phyloP scores from a whole-genome alignment of 2,113 vertebrate genomes.

The Calypte anna region DNA sequence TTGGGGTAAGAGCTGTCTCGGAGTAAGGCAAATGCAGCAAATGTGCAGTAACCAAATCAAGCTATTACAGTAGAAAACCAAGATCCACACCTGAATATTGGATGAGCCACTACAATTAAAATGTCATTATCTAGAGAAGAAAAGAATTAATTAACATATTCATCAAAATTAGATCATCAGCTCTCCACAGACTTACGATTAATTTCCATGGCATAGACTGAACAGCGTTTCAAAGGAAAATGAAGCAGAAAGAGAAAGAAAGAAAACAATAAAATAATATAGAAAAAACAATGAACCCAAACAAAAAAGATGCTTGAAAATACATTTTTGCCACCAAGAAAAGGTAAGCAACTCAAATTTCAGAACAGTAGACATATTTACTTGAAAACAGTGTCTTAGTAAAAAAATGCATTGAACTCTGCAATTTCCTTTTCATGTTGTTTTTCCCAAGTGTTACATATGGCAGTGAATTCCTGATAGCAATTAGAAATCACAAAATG shows the following conservation, averaged over 20 bases:
- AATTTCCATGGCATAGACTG: slow-evolving; percentile 99
- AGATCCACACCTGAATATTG: neutral
- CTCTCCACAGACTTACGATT: slow-evolving; percentile 89
- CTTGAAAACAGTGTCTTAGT: neutral
- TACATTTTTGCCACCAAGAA: slow-evolving; percentile 21
- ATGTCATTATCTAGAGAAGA: neutral
- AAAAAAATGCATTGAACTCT: neutral
- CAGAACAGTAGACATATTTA: neutral
- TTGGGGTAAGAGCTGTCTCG: neutral
- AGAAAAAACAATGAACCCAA: neutral
- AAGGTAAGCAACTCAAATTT: slow-evolving; percentile 30
- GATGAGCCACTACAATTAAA: neutral
- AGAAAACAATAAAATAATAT: slow-evolving; percentile 65
- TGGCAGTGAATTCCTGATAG: neutral
- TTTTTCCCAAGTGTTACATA: slow-evolving; percentile 9
- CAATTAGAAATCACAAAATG: slow-evolving; percentile 41
- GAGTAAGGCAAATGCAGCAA: neutral
- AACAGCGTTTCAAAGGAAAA: slow-evolving; percentile 40
- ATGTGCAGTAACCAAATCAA: neutral
- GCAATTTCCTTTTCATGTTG: slow-evolving; percentile 24
- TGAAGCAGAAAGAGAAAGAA: slow-evolving; percentile 17
- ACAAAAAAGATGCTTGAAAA: neutral
- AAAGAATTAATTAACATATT: slow-evolving; percentile 4
- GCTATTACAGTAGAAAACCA: neutral
- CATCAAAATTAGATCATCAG: neutral